Conservation (phyloP, 2,888 invertebrate genomes). For the Lithophane ornitopus region DNA sequence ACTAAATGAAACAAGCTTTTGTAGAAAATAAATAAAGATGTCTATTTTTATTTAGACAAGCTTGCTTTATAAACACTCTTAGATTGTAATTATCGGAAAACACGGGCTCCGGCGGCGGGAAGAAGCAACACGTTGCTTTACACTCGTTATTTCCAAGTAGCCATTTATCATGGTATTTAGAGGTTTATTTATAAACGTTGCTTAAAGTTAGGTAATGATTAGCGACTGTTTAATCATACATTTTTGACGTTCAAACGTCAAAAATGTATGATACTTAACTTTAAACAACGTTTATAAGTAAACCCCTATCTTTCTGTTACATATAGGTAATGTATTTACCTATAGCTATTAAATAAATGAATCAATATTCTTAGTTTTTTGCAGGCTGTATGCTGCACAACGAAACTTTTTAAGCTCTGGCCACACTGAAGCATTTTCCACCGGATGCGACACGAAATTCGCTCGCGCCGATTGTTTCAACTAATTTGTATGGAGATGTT, state of each 20-base stretch:
- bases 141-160: not conserved
- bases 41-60: not conserved
- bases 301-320: not conserved
- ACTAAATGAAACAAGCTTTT: not conserved
- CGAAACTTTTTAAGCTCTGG: not conserved
- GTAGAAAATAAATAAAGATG: not conserved
- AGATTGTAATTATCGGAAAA: conserved; percentile 10
- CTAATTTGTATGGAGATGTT: not conserved
- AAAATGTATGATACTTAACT: too few relatives aligned
- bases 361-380: not conserved
- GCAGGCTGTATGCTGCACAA: not conserved
- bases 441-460: not conserved
- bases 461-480: not conserved
- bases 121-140: not conserved
- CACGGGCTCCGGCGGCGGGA: not conserved
- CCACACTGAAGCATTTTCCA: not conserved
- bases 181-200: too few relatives aligned
- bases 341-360: not conserved
- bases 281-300: too few relatives aligned
- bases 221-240: too few relatives aligned
- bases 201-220: too few relatives aligned
- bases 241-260: too few relatives aligned
- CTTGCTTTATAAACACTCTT: not conserved
- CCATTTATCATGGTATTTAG: too few relatives aligned
- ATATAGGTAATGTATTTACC: too few relatives aligned